Percentiles rank a stretch among this genome's conserved stretches.
These are phyloP conservation scores for Lutraria rhynchaena DNA, from an alignment of 1,140 invertebrate genomes.

Conservation along the genomic window DNA sequence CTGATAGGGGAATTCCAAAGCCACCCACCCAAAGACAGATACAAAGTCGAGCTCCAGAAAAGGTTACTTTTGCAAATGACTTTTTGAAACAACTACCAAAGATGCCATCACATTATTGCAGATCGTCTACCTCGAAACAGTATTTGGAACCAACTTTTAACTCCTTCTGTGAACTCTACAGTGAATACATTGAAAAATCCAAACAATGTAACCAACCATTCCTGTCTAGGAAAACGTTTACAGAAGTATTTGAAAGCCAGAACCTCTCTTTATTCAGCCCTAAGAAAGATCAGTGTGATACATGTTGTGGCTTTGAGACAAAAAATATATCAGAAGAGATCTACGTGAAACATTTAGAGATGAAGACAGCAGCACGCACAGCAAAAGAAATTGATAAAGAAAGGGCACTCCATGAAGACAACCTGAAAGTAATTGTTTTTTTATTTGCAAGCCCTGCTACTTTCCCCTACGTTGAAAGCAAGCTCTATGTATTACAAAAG, in stretches of 20 bases:
- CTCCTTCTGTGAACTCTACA: not conserved
- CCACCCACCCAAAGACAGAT: too few relatives aligned
- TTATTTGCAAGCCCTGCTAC: conserved; percentile 23
- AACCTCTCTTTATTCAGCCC: conserved; percentile 26
- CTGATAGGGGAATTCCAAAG: not conserved
- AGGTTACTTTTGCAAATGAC: not conserved
- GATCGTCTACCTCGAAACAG: not conserved
- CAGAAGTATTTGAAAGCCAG: conserved; percentile 14
- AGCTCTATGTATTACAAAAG: conserved; percentile 29
- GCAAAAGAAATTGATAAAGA: conserved; percentile 12
- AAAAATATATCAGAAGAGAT: not conserved
- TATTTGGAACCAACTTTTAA: conserved; percentile 33
- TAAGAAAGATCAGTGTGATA: conserved; percentile 39
- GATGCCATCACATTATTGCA: not conserved
- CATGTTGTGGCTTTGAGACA: conserved; percentile 9
- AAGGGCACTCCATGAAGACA: not conserved
- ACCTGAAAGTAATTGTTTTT: conserved; percentile 30
- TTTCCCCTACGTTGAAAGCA: conserved; percentile 34
- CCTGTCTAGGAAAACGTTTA: not conserved
- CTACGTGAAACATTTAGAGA: conserved; percentile 18
- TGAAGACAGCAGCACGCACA: not conserved
- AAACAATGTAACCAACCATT: too few relatives aligned
- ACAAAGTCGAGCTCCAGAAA: too few relatives aligned
- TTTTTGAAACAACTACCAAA: not conserved
- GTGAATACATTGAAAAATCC: not conserved